Evolutionary conservation across 1,140 invertebrate genomes (phyloP), one percentile per base, ranked within the genome.

Genomic region (Aradophagus sp.): DNA sequence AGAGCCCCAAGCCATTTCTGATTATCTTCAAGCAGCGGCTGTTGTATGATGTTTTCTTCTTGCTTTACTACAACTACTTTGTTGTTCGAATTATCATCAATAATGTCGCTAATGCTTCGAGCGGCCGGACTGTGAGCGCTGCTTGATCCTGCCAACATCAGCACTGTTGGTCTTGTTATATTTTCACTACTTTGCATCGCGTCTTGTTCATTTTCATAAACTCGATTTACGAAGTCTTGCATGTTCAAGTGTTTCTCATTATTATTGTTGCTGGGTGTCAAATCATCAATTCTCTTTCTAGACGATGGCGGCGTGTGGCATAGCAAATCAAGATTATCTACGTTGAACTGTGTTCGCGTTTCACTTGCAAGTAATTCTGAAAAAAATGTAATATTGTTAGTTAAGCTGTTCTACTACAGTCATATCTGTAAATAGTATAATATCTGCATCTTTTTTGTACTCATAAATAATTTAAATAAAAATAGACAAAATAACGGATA

Each of bases 1-100:
- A 92, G 84, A 15, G 91, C 91, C 14, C 90, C 89, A 10, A 89
- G 73, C 85, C 88, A 87, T 65, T 89, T 87, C 27, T 89, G 86
- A 73, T 86, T 86, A 44, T 86, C 85, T 34, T 87, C 86, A 0
- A 79, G 79, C 12, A 79, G 44, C 6, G 78, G 76, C 41, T 77
- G 45, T 11, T 78, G 77, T 1, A 61, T 34, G 29, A 58, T 7
- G 36, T 73, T 76, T 5, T 83, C 72, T 36, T 84, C 77, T 27
- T 83, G 77, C 10, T 77, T 80, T 8, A 82, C 66, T 11, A 78
- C 78, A 1, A 81, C 52, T 19, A 80, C 73, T 55, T 82, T 80
- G 1, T 59, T 66, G 17, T 59, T 66, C 1, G 31, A 41, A 27
- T 59, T 61, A 13, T 71, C 58, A 13, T 59, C 55, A 2, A 71